Conservation (phyloP, 2,113 vertebrate genomes). For the Phainopepla nitens region DNA sequence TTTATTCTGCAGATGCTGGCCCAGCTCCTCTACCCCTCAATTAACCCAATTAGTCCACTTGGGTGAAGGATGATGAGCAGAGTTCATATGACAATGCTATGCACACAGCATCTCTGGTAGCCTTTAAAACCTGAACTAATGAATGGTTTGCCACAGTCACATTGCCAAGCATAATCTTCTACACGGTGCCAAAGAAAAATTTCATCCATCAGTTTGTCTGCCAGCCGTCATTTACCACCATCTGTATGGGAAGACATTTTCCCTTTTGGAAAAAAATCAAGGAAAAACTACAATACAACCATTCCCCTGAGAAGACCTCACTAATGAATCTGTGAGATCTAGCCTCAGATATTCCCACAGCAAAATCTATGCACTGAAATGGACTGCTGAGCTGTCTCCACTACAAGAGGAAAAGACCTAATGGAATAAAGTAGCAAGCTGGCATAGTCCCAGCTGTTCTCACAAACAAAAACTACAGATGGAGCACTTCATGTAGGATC, state of each 20-base stretch:
- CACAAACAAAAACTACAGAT: constrained; percentile 28
- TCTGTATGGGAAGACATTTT: constrained; percentile 50
- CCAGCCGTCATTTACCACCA: constrained; percentile 51
- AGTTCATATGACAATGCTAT: not conserved
- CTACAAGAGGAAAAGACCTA: constrained; percentile 8
- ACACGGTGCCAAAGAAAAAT: constrained; percentile 13
- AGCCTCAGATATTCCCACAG: not conserved
- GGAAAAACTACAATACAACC: constrained; percentile 32
- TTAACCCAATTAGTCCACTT: constrained; percentile 31
- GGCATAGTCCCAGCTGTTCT: not conserved
- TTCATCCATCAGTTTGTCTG: constrained; percentile 52
- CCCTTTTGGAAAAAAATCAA: constrained; percentile 38
- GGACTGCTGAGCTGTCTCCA: not conserved
- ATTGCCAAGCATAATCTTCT: not conserved
- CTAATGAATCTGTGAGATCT: constrained; percentile 23
- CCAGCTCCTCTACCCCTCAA: not conserved
- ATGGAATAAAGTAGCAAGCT: constrained; percentile 8
- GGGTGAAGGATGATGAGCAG: not conserved
- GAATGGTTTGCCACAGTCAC: constrained; percentile 13
- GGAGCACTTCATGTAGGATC: constrained; percentile 17
- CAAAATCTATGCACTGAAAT: not conserved
- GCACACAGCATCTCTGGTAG: not conserved
- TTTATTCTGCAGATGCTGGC: constrained; percentile 29
- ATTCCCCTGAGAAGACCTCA: not conserved
- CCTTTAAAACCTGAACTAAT: constrained; percentile 44